Conservation (phyloP, 2,797 vertebrate genomes). For the Dromococcyx pavoninus region DNA sequence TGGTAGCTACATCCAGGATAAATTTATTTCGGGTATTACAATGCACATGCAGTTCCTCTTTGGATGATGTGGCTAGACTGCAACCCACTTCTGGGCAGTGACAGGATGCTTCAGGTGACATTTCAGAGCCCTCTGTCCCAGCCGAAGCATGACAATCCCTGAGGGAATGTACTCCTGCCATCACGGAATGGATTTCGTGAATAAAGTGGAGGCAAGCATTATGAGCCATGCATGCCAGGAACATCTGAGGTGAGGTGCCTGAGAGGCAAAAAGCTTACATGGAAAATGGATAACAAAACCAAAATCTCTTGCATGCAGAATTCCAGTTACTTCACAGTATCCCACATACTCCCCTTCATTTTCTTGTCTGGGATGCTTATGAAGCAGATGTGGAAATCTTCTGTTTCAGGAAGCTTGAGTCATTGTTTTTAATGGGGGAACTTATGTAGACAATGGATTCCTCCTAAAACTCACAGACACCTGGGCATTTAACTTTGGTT, state of each 20-base stretch:
- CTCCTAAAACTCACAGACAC: not conserved
- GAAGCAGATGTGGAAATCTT: not conserved
- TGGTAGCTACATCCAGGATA: not conserved
- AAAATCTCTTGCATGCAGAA: not conserved
- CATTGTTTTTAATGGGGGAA: not conserved
- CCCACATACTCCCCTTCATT: not conserved
- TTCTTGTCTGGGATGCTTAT: not conserved
- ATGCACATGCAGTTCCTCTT: not conserved
- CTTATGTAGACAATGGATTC: not conserved
- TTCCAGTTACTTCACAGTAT: not conserved
- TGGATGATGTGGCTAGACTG: not conserved
- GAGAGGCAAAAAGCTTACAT: not conserved
- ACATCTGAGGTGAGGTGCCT: not conserved
- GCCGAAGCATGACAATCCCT: not conserved
- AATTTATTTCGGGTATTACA: not conserved
- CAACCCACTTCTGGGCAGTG: not conserved
- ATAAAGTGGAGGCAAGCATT: not conserved
- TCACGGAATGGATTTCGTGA: not conserved
- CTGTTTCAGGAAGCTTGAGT: not conserved
- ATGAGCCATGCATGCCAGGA: not conserved
- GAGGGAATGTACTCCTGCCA: not conserved
- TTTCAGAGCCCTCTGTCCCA: not conserved
- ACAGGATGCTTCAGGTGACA: not conserved
- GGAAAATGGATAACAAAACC: not conserved
- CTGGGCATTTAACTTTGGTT: not conserved